Evolutionary conservation across 1,140 invertebrate species (phyloP), one percentile per base, ranked within the genome.

Genomic region (Epicauta chinensis): DNA sequence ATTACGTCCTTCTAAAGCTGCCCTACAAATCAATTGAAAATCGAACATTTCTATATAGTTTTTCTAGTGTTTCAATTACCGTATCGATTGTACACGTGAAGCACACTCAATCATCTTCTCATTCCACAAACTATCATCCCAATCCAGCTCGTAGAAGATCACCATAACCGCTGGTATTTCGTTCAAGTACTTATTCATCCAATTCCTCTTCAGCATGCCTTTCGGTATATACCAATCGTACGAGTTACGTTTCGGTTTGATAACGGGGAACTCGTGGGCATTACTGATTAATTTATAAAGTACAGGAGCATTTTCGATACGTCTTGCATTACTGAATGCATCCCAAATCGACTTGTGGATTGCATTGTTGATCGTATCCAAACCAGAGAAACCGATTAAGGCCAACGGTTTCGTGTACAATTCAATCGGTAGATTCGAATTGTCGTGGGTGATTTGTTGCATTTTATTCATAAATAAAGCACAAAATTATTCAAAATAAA

Each of bases 221-320:
- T 95, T 96, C 0, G 94, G 93, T 62, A 93, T 87, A 65, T 97
- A 96, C 86, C 90, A 93, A 64, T 97, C 93, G 71, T 97, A 97
- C 0, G 89, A 89, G 60, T 89, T 86, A 62, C 89, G 78, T 82
- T 94, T 95, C 15, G 87, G 83, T 72, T 96, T 97, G 6, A 89
- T 81, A 36, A 87, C 83, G 7, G 92, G 92, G 73, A 96, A 96
- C 63, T 90, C 86, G 73, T 92, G 86, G 17, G 82, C 81, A 42
- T 84, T 78, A 23, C 77, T 77, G 15, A 93, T 74, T 45, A 91
- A 74, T 69, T 90, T 89, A 69, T 95, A 96, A 53, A 87, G 81
- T 31, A 97, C 81, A 1, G 89, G 80, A n/a, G 86, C 80, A 58
- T 89, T 77, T 64, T 96, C 91, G 2, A 82, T 71, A 51, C 84